phyloP scores from a whole-genome alignment of 2,797 vertebrate genomes.

The Rhodeus uyekii region DNA sequence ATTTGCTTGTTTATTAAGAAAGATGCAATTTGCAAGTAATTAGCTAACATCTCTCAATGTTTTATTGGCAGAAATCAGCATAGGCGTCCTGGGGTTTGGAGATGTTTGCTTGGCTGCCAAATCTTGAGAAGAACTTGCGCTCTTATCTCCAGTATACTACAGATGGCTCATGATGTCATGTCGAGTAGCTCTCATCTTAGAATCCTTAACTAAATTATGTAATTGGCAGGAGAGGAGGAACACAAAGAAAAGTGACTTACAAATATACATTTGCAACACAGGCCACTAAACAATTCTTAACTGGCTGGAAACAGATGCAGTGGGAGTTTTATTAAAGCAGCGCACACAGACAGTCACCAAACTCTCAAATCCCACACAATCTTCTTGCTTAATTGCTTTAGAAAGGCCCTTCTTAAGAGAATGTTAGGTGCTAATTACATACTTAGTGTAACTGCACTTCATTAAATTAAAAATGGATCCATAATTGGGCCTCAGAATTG shows the following conservation, averaged over 20 bases:
- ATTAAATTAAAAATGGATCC: background rate
- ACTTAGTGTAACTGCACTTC: constrained; percentile 8
- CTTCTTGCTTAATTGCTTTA: constrained; percentile 22
- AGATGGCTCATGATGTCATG: constrained; percentile 76
- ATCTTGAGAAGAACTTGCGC: constrained; percentile 31
- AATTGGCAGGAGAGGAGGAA: constrained; percentile 68
- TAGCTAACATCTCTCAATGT: constrained; percentile 36
- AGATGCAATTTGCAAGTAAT: constrained; percentile 50
- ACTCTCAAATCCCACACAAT: constrained; percentile 14
- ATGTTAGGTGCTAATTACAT: background rate
- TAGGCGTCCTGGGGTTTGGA: constrained; percentile 23
- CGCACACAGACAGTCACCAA: background rate
- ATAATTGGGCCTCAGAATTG: constrained; percentile 1
- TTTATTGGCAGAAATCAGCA: constrained; percentile 43
- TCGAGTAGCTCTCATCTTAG: constrained; percentile 74
- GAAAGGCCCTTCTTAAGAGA: constrained; percentile 23
- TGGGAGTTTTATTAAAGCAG: constrained; percentile 36
- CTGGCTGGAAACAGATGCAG: constrained; percentile 20
- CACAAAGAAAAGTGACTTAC: constrained; percentile 50
- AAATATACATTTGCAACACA: constrained; percentile 60
- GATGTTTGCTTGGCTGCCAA: constrained; percentile 37
- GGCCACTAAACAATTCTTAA: constrained; percentile 48
- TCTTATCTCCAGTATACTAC: constrained; percentile 76
- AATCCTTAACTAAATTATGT: constrained; percentile 74
- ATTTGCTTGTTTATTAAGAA: constrained; percentile 51